These are phyloP conservation scores for Phataginus tetradactyla DNA, from an alignment of 2,797 vertebrate genomes.

Conservation along the genomic window DNA sequence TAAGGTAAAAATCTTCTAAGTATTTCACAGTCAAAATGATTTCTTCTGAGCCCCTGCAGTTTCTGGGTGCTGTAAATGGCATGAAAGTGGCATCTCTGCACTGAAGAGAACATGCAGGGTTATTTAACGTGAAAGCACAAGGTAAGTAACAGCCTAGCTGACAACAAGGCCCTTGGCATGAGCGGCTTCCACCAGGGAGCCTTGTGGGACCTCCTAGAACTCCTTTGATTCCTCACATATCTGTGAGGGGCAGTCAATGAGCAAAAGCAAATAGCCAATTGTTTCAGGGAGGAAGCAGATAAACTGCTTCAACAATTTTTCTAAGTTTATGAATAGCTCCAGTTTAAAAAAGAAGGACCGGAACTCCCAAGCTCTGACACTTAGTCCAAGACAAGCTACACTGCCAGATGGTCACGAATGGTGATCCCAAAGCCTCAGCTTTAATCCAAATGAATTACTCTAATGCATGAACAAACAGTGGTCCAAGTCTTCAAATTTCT, in stretches of 20 bases:
- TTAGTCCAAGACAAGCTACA: not conserved
- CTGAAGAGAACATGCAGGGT: not conserved
- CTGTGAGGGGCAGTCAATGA: not conserved
- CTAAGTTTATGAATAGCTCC: not conserved
- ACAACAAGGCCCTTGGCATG: too few relatives aligned
- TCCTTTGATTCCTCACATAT: not conserved
- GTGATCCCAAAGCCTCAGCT: not conserved
- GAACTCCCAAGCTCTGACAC: not conserved
- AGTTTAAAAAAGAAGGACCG: not conserved
- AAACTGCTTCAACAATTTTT: not conserved
- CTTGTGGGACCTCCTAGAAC: not conserved
- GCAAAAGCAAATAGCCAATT: not conserved
- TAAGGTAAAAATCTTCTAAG: slow-evolving; percentile 17
- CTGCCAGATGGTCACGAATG: not conserved
- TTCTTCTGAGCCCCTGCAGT: slow-evolving; percentile 9
- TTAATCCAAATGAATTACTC: slow-evolving; percentile 21
- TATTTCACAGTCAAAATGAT: not conserved
- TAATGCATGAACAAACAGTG: slow-evolving; percentile 30
- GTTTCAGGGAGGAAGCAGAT: not conserved
- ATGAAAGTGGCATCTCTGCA: not conserved
- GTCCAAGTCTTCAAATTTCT: slow-evolving; percentile 19
- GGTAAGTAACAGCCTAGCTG: not conserved
- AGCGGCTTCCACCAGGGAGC: not conserved
- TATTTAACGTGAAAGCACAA: not conserved
- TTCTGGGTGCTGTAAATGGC: not conserved